These are phyloP conservation scores for Anguilla japonica DNA, from an alignment of 2,113 vertebrate genomes.

Conservation along the genomic window DNA sequence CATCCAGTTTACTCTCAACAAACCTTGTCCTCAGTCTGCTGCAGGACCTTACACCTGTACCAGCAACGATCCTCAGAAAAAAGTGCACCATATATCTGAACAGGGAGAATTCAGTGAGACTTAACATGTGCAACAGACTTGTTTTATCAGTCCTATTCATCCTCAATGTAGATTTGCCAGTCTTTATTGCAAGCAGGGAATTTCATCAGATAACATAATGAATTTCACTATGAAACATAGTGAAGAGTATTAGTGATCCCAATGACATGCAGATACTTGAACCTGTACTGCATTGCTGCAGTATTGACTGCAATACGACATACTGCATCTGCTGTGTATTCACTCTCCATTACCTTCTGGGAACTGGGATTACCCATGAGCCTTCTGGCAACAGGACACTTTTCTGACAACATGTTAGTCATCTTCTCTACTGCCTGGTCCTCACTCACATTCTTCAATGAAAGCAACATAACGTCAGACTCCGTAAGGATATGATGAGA, in stretches of 20 bases:
- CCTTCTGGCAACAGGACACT: slow-evolving; percentile 36
- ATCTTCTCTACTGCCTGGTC: slow-evolving; percentile 41
- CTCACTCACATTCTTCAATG: slow-evolving; percentile 39
- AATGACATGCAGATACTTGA: background rate
- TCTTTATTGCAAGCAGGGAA: no score
- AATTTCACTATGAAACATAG: no score
- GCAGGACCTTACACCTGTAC: slow-evolving; percentile 76
- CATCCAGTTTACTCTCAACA: slow-evolving; percentile 23
- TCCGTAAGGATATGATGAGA: background rate
- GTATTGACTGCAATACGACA: background rate
- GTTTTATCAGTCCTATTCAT: background rate
- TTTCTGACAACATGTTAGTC: slow-evolving; percentile 25
- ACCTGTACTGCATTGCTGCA: background rate
- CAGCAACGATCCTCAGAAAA: slow-evolving; percentile 78
- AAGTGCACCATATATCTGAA: slow-evolving; percentile 74
- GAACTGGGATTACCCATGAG: slow-evolving; percentile 33
- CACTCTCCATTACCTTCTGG: slow-evolving; percentile 34
- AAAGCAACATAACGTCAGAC: background rate
- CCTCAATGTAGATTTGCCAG: background rate
- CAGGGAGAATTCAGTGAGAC: background rate
- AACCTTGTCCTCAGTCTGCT: slow-evolving; percentile 68
- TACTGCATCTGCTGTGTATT: background rate
- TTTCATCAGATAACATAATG: no score
- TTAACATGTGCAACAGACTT: background rate
- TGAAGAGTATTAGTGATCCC: background rate